phyloP scores from a whole-genome alignment of 2,888 invertebrate species.

The Nymphalis urticae region DNA sequence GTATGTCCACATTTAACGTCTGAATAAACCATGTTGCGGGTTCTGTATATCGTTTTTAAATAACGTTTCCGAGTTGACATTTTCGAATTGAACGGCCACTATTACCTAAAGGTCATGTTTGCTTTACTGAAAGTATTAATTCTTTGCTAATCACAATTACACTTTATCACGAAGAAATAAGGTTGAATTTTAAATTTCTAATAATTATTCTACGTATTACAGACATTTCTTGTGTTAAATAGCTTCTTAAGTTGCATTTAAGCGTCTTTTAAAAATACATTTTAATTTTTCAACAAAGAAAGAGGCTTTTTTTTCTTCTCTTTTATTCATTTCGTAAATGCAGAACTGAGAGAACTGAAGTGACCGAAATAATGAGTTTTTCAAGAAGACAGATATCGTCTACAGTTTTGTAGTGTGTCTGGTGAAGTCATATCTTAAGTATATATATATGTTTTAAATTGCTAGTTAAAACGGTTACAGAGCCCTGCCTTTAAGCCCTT shows the following conservation, averaged over 20 bases:
- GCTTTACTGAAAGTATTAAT: slow-evolving; percentile 16
- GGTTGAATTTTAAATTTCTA: background rate
- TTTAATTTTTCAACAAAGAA: background rate
- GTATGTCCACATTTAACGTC: too few species aligned
- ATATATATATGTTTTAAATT: too few species aligned
- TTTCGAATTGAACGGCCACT: slow-evolving; percentile 13
- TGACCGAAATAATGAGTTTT: too few species aligned
- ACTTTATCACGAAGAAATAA: background rate
- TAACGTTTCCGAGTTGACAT: slow-evolving; percentile 11
- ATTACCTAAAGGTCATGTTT: slow-evolving; percentile 18
- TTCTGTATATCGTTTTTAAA: background rate
- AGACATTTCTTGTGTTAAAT: background rate
- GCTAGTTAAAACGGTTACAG: too few species aligned
- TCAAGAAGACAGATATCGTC: too few species aligned
- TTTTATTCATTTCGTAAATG: background rate
- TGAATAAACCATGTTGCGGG: background rate
- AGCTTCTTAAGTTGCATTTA: background rate
- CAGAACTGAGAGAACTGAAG: too few species aligned
- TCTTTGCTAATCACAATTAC: background rate
- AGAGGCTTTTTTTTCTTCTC: background rate
- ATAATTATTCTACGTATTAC: background rate
- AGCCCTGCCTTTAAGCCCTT: too few species aligned
- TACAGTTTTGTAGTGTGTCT: too few species aligned
- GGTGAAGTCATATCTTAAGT: too few species aligned
- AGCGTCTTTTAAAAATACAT: slow-evolving; percentile 9